A percentile compares a stretch with the other conserved stretches of the same genome.
Conservation (phyloP, 2,888 invertebrate species). For the Julus scanicus region DNA sequence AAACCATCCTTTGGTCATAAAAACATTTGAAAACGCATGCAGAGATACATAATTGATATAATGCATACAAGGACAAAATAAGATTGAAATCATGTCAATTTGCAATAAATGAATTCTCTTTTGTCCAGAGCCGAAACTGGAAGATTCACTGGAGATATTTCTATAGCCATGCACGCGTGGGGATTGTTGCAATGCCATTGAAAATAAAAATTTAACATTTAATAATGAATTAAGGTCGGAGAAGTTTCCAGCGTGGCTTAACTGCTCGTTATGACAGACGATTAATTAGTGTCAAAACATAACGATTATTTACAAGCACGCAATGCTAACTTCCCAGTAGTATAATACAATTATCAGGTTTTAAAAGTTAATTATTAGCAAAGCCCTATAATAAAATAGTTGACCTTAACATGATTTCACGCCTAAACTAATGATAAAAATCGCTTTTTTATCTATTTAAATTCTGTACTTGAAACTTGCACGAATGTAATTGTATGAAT, state of each 20-base stretch:
- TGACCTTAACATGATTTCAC: background rate
- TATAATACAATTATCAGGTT: background rate
- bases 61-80: background rate
- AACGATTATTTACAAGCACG: background rate
- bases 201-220: background rate
- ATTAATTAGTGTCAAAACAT: background rate
- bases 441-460: no score
- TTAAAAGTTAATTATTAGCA: background rate
- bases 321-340: background rate
- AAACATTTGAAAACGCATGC: background rate
- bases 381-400: background rate
- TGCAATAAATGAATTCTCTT: background rate
- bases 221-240: background rate
- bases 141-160: background rate
- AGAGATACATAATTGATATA: background rate
- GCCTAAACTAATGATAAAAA: no score
- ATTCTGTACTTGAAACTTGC: no score
- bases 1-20: background rate
- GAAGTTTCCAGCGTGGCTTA: background rate
- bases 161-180: background rate
- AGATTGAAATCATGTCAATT: background rate
- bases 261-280: background rate
- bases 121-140: background rate
- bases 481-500: no score
- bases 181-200: background rate